Evolutionary conservation across 2,888 invertebrate species (phyloP).

Genomic region (Stenichneumon culpator): DNA sequence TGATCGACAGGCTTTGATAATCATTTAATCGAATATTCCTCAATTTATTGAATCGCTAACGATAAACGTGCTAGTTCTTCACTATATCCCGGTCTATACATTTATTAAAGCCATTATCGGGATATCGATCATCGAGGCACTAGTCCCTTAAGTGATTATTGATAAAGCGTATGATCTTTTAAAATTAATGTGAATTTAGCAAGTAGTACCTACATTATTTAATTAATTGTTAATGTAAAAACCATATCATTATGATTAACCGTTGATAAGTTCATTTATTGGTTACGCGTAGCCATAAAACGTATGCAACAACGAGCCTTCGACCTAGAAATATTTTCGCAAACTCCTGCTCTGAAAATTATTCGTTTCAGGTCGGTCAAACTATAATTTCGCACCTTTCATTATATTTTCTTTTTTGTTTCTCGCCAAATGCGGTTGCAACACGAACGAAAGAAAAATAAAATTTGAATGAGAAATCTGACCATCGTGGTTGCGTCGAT

Average conservation of each 20-base stretch:
- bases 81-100: constrained; percentile 27
- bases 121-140: constrained; percentile 28
- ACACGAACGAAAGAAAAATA: constrained; percentile 45
- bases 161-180: constrained; percentile 48
- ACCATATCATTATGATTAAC: constrained; percentile 81
- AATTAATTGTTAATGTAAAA: constrained; percentile 78
- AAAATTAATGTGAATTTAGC: constrained; percentile 26
- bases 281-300: constrained; percentile 74
- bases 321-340: constrained; percentile 49
- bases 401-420: background rate
- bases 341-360: constrained; percentile 25
- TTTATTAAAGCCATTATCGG: constrained; percentile 23
- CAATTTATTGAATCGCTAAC: constrained; percentile 23
- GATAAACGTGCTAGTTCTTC: constrained; percentile 35
- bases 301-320: constrained; percentile 42
- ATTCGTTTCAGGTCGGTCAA: constrained; percentile 39
- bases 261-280: constrained; percentile 79
- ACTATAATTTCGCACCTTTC: constrained; percentile 35
- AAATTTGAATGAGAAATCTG: constrained; percentile 38
- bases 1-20: constrained; percentile 59
- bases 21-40: constrained; percentile 23
- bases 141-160: constrained; percentile 48
- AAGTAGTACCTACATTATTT: constrained; percentile 75
- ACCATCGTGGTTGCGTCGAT: background rate
- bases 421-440: constrained; percentile 19